Conservation (phyloP, 2,113 vertebrate genomes). For the Cyphomyrus discorhynchus region DNA sequence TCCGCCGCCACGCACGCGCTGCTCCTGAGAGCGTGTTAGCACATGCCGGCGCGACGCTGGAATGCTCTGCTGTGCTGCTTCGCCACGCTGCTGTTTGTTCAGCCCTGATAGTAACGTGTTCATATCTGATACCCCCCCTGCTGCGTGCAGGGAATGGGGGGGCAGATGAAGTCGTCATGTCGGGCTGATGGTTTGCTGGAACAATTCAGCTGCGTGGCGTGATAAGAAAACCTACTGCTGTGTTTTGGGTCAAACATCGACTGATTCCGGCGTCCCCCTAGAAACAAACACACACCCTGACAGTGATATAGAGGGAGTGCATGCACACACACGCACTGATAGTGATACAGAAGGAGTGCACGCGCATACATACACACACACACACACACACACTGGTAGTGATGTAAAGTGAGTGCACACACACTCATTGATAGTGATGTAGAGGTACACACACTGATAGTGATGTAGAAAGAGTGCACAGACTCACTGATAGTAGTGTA, state of each 20-base stretch:
- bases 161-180: background rate
- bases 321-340: background rate
- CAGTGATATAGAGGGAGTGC: background rate
- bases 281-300: background rate
- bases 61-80: conserved; percentile 25
- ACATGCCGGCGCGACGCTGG: conserved; percentile 22
- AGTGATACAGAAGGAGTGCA: too few species aligned
- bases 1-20: conserved; percentile 4
- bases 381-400: background rate
- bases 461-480: background rate
- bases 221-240: background rate
- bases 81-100: background rate
- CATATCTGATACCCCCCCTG: background rate
- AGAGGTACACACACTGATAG: background rate
- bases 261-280: background rate
- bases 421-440: background rate
- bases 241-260: background rate
- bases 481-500: background rate
- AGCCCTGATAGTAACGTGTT: background rate
- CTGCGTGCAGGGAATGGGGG: background rate
- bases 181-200: background rate
- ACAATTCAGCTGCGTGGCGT: background rate
- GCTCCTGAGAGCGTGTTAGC: conserved; percentile 33
- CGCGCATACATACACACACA: too few species aligned
- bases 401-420: background rate